Conservation (phyloP, 92 coral and sea anemone genomes). For the Palythoa grandiflora region DNA sequence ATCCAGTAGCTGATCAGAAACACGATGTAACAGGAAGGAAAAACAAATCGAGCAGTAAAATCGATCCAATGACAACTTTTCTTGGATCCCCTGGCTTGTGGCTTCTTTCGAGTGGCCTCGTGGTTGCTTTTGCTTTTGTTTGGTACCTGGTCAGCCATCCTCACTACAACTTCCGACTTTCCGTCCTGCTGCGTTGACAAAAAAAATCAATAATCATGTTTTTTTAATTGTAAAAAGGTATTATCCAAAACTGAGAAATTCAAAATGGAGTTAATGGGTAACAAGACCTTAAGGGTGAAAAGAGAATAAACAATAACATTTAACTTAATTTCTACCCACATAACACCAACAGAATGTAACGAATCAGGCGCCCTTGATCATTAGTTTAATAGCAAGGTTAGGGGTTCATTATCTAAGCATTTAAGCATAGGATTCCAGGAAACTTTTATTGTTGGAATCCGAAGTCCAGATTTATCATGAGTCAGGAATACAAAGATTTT, state of each 20-base stretch:
- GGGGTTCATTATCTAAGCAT: too few relatives aligned
- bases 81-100: not conserved
- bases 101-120: not conserved
- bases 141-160: conserved; percentile 80
- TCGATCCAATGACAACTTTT: conserved; percentile 42
- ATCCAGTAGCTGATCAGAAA: conserved; percentile 34
- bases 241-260: not conserved
- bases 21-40: conserved; percentile 6
- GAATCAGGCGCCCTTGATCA: too few relatives aligned
- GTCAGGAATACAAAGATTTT: too few relatives aligned
- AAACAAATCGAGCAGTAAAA: conserved; percentile 23
- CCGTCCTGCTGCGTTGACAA: conserved; percentile 8
- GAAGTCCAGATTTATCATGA: too few relatives aligned
- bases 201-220: not conserved
- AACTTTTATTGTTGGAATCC: too few relatives aligned
- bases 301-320: not conserved
- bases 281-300: too few relatives aligned
- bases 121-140: not conserved
- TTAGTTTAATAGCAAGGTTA: too few relatives aligned
- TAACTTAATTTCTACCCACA: not conserved
- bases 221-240: not conserved
- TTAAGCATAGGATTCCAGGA: too few relatives aligned
- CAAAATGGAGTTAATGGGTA: too few relatives aligned
- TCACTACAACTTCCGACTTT: conserved; percentile 75
- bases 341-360: too few relatives aligned